These are phyloP conservation scores for Sphenodon punctatus DNA, from an alignment of 2,797 vertebrate species.

Conservation along the genomic window DNA sequence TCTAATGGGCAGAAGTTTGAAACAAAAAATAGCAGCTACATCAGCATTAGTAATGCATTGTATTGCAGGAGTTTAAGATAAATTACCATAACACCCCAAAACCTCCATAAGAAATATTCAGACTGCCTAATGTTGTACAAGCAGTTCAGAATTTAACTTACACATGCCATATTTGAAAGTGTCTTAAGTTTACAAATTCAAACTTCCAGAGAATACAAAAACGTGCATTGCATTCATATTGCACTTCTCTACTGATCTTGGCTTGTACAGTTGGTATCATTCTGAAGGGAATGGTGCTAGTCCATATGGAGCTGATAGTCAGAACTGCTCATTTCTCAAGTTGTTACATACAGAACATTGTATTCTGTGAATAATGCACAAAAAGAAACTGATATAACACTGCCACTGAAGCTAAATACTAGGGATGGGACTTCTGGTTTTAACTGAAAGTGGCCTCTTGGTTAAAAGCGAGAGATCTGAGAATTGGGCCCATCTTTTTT, in stretches of 20 bases:
- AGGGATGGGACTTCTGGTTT: no score
- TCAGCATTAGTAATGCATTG: not conserved
- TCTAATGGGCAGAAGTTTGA: not conserved
- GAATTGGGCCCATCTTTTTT: no score
- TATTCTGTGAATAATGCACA: not conserved
- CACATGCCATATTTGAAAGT: not conserved
- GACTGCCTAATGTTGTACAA: not conserved
- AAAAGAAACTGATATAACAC: not conserved
- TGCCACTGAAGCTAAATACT: no score
- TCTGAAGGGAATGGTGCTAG: conserved; percentile 4
- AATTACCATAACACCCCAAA: no score
- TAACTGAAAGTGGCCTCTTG: no score
- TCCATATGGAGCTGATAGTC: not conserved
- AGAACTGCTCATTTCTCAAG: conserved; percentile 9
- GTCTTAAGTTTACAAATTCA: no score
- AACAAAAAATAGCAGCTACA: not conserved
- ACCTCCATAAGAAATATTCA: no score
- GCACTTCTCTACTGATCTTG: not conserved
- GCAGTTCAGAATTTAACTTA: not conserved
- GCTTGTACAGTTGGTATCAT: not conserved
- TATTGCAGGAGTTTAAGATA: not conserved
- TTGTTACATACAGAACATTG: not conserved
- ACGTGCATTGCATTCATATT: not conserved
- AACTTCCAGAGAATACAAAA: not conserved
- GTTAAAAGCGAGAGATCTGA: no score